Percentiles rank a stretch among this genome's conserved stretches.
phyloP scores from a whole-genome alignment of 2,888 invertebrate species.

The Epiblema foenella region DNA sequence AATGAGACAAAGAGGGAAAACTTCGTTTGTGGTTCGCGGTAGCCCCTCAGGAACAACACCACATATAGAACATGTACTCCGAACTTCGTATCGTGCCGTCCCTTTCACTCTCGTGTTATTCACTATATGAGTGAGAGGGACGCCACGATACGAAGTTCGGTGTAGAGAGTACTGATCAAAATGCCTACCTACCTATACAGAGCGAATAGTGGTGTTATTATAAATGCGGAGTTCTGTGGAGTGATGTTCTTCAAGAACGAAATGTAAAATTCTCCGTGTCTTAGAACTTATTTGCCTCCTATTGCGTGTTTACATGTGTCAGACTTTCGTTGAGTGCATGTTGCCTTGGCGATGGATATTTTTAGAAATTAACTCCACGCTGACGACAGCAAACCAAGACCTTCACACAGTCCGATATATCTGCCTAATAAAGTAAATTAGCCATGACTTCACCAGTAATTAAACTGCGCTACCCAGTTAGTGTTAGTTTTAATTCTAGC shows the following conservation, averaged over 20 bases:
- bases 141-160: too few species aligned
- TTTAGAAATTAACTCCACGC: slow-evolving; percentile 61
- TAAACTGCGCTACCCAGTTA: neutral
- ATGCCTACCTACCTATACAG: too few species aligned
- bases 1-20: too few species aligned
- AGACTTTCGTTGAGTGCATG: slow-evolving; percentile 46
- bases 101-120: too few species aligned
- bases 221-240: too few species aligned
- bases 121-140: too few species aligned
- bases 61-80: too few species aligned
- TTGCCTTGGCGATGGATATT: slow-evolving; percentile 55
- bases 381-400: slow-evolving; percentile 42
- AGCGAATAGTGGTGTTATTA: too few species aligned
- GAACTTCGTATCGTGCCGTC: too few species aligned
- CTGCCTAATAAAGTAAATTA: slow-evolving; percentile 29
- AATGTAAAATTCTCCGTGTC: neutral
- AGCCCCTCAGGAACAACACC: too few species aligned
- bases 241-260: neutral
- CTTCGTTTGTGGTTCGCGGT: too few species aligned
- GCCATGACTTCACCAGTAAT: slow-evolving; percentile 25
- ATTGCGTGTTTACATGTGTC: slow-evolving; percentile 45
- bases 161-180: too few species aligned
- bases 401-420: slow-evolving; percentile 26
- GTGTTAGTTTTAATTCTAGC: neutral
- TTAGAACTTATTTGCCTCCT: neutral